Evolutionary conservation across 64 coral and sea anemone species (phyloP).

Genomic region (Stichodactyla helianthus): DNA sequence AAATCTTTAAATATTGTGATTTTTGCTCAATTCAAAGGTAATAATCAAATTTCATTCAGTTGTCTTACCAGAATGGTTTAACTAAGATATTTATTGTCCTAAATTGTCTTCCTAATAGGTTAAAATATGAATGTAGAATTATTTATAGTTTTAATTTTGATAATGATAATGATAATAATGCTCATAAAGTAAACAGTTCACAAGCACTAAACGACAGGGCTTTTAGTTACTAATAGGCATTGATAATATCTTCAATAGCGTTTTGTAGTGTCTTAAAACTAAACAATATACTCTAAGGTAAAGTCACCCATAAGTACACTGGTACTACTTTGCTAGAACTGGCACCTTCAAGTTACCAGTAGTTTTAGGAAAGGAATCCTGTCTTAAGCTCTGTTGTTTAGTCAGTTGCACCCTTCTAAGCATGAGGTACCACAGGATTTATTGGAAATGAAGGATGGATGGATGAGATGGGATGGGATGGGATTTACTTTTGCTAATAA

Average conservation of each 20-base stretch:
- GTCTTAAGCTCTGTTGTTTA: not conserved
- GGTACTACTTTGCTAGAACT: no score
- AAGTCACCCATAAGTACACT: no score
- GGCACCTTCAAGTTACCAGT: not conserved
- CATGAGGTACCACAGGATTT: constrained; percentile 3
- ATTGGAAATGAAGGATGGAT: not conserved
- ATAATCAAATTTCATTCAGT: no score
- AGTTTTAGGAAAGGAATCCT: not conserved
- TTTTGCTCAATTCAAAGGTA: no score
- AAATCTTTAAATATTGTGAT: no score
- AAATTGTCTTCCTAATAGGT: not conserved
- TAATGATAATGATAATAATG: not conserved
- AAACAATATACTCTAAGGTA: not conserved
- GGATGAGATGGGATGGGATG: not conserved
- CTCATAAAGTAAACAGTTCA: not conserved
- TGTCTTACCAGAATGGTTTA: not conserved
- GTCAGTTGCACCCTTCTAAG: not conserved
- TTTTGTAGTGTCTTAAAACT: not conserved
- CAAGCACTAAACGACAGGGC: not conserved
- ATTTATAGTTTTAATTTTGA: not conserved
- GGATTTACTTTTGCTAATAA: not conserved
- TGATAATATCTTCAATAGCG: not conserved
- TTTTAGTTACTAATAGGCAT: not conserved
- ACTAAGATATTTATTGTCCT: not conserved
- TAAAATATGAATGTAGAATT: not conserved